Conservation (phyloP, 30 jellyfish, hydroid and myxozoan species). For the Phacellophora camtschatica region DNA sequence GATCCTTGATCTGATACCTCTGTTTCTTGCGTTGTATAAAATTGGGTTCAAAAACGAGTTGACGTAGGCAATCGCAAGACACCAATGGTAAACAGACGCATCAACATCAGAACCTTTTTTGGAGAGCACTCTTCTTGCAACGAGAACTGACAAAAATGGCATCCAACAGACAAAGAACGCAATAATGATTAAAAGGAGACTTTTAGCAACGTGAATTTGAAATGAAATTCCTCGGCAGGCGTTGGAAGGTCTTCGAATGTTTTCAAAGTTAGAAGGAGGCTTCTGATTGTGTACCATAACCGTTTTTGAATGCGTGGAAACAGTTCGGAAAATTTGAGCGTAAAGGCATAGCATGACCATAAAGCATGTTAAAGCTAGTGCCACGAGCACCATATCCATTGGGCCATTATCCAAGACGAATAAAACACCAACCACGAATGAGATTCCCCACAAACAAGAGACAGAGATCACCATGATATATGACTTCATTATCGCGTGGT, state of each 20-base stretch:
- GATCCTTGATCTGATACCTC: slow-evolving; percentile 9
- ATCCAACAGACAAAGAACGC: slow-evolving; percentile 56
- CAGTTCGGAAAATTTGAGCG: background rate
- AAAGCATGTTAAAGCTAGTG: background rate
- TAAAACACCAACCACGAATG: background rate
- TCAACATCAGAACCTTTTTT: background rate
- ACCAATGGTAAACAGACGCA: slow-evolving; percentile 39
- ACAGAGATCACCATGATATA: background rate
- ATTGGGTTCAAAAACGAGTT: slow-evolving; percentile 35
- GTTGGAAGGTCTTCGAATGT: background rate
- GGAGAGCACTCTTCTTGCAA: background rate
- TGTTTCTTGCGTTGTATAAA: slow-evolving; percentile 24
- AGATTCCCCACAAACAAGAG: background rate
- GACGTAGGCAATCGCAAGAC: slow-evolving; percentile 2
- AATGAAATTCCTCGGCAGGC: background rate
- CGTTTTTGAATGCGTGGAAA: background rate
- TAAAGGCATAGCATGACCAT: background rate
- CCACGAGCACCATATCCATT: slow-evolving; percentile 2
- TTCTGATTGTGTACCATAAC: background rate
- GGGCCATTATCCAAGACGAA: background rate
- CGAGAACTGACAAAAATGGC: slow-evolving; percentile 57
- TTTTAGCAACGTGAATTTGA: slow-evolving; percentile 41
- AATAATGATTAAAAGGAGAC: slow-evolving; percentile 17
- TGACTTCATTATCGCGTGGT: background rate
- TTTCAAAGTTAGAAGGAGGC: background rate